Conservation (phyloP, 2,888 invertebrate species). For the Microctonus aethiopoides region DNA sequence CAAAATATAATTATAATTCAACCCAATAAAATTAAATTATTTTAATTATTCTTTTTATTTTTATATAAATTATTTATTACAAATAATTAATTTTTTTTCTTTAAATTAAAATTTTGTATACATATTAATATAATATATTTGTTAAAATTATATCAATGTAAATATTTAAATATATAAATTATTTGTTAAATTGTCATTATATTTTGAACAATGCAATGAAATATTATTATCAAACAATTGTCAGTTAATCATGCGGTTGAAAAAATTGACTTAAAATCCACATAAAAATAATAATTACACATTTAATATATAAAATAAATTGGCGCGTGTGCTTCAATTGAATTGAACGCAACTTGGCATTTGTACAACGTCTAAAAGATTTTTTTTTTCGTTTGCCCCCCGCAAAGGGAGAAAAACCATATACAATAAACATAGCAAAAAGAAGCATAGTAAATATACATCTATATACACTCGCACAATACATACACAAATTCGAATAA, state of each 20-base stretch:
- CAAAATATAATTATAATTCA: too few relatives aligned
- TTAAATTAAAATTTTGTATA: too few relatives aligned
- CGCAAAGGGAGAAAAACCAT: neutral
- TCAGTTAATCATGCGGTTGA: neutral
- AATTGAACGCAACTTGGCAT: neutral
- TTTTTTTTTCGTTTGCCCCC: neutral
- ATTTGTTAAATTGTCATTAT: too few relatives aligned
- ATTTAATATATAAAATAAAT: neutral
- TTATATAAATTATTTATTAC: too few relatives aligned
- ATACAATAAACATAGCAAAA: neutral
- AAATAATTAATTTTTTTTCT: too few relatives aligned
- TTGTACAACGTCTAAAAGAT: neutral
- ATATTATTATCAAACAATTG: neutral
- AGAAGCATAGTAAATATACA: neutral
- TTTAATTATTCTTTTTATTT: too few relatives aligned
- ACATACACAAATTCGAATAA: neutral
- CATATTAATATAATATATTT: too few relatives aligned
- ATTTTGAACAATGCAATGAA: neutral
- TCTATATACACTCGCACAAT: neutral
- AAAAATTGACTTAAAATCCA: neutral
- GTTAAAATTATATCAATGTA: too few relatives aligned
- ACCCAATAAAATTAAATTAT: too few relatives aligned
- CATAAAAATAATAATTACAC: neutral
- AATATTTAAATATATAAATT: too few relatives aligned
- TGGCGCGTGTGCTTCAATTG: constrained; percentile 13